Base-by-base conservation (phyloP, 2,888 invertebrate genomes). In the Volucella bombylans region DNA sequence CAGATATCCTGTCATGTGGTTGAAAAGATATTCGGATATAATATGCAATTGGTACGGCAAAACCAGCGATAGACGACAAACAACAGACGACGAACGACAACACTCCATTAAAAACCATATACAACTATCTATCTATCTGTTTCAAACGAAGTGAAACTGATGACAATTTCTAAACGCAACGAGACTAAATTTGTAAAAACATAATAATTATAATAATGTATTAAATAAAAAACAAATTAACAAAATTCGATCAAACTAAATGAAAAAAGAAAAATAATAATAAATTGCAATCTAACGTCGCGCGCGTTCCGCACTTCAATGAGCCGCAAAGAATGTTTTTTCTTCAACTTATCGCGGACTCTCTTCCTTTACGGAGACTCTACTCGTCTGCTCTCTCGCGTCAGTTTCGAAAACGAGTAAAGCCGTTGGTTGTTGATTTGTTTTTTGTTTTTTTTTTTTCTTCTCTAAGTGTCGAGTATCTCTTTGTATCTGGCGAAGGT, bases 281-380 rank as follows among this genome's bases (percentile, higher is more conserved):
- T 54, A 85, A 76, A 54, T 55, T 62, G 77, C 86, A 87, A 87
- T 87, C 87, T 86, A 87, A 86, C 86, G 87, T 79, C 87, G 87
- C 87, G 83, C 87, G 87, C 87, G 87, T 87, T 86, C 87, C 86
- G 86, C 73, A 86, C 87, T 86, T 87, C 87, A 87, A 87, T 87
- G 87, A 87, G 72, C 76, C 83, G 83, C 81, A 74, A 86, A 77
- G 81, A 85, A 78, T 81, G 61, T 76, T 50, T 77, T 77, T 80
- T 86, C 79, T 74, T 82, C 68, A 57, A 85, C 68, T 76, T 85
- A 45, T 80, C 69, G 74, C 41, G 15, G 39, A 23, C 55, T 80
- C 83, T 85, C 83, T 85, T 85, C 71, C 69, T 54, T 83, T 59
- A 50, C 59, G 31, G 65, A 68, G 23, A 3, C 23, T 23, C 10